Conservation (phyloP, 2,113 vertebrate genomes). For the Peromyscus maniculatus region DNA sequence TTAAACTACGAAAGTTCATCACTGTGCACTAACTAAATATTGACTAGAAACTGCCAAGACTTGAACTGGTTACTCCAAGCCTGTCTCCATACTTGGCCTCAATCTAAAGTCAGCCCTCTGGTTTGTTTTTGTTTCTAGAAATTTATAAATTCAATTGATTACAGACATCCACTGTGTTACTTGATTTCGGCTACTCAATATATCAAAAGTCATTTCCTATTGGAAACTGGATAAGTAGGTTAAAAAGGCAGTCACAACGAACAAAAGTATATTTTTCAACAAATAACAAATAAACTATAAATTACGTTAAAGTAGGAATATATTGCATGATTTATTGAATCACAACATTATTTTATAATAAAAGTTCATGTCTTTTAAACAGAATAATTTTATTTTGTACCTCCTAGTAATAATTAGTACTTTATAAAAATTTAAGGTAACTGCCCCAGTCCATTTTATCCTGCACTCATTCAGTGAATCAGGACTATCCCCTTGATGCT, state of each 20-base stretch:
- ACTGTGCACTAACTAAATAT: too few species aligned
- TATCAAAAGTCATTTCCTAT: neutral
- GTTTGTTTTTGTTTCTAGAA: neutral
- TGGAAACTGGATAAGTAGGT: neutral
- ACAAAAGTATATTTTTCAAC: neutral
- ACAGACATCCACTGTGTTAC: neutral
- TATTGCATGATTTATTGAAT: neutral
- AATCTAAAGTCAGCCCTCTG: neutral
- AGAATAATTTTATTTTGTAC: neutral
- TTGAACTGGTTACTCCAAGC: neutral
- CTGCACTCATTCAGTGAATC: neutral
- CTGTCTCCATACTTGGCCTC: neutral
- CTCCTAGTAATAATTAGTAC: neutral
- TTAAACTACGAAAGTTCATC: fast-evolving
- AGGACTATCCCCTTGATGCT: neutral
- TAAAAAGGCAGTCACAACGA: neutral
- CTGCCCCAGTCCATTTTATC: too few species aligned
- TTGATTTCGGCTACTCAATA: neutral
- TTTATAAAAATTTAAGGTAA: neutral
- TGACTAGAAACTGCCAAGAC: neutral
- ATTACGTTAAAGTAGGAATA: neutral
- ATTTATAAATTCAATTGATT: neutral
- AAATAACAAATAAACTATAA: neutral
- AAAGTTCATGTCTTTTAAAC: neutral
- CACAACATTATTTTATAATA: neutral